Evolutionary conservation across 2,888 invertebrate genomes (phyloP).

Genomic region (Pollenia labialis): DNA sequence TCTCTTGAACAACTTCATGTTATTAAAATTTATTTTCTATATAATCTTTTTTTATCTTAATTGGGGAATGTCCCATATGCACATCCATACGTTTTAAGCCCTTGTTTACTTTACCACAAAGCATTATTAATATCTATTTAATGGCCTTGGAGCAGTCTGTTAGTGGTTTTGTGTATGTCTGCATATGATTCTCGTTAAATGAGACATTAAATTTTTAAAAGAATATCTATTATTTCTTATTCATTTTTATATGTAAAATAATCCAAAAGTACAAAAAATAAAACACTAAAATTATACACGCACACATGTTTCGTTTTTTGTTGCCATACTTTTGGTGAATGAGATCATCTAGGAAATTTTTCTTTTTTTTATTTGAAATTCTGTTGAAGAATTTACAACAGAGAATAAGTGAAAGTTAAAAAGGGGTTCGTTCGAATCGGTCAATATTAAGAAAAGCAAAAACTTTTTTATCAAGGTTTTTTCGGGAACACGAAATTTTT

Average conservation of each 20-base stretch:
- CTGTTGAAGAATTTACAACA: too few species aligned
- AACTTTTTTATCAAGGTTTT: too few species aligned
- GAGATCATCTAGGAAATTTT: conserved; percentile 16
- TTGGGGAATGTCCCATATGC: conserved; percentile 3
- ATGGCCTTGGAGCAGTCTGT: not conserved
- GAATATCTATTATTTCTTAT: conserved; percentile 24
- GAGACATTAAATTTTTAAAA: conserved; percentile 7
- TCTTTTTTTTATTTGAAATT: too few species aligned
- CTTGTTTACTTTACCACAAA: conserved; percentile 2
- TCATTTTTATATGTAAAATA: conserved; percentile 23
- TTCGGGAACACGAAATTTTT: too few species aligned
- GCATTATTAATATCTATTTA: conserved; percentile 11
- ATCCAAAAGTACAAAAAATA: not conserved
- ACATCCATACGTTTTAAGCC: not conserved
- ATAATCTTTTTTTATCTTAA: too few species aligned
- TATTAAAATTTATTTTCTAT: too few species aligned
- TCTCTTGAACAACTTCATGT: too few species aligned
- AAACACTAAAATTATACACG: not conserved
- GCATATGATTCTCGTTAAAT: not conserved
- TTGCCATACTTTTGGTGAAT: conserved; percentile 1
- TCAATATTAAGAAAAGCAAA: too few species aligned
- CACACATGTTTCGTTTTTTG: conserved; percentile 16
- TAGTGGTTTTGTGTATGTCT: not conserved
- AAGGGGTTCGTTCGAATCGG: too few species aligned
- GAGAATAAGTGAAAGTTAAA: too few species aligned